These are phyloP conservation scores for Xenops minutus DNA, from an alignment of 2,797 vertebrate genomes.

Conservation along the genomic window DNA sequence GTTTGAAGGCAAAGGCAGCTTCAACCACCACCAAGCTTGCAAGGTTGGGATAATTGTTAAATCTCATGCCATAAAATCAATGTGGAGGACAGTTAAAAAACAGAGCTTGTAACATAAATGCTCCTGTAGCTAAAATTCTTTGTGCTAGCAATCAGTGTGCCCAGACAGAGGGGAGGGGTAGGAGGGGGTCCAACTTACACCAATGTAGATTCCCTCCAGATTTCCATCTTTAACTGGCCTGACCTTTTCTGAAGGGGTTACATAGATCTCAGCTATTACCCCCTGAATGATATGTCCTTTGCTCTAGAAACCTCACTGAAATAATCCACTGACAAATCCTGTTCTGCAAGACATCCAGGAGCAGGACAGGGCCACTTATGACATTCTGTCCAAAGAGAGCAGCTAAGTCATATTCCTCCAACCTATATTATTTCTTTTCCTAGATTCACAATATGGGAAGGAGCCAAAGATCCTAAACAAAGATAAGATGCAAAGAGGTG, in stretches of 20 bases:
- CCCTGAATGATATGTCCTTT: slow-evolving; percentile 13
- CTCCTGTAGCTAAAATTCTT: background rate
- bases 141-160: background rate
- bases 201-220: slow-evolving; percentile 14
- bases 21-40: background rate
- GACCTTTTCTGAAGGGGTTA: slow-evolving; percentile 45
- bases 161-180: background rate
- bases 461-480: slow-evolving; percentile 35
- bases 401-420: background rate
- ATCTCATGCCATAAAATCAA: background rate
- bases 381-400: background rate
- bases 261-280: slow-evolving; percentile 50
- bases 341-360: background rate
- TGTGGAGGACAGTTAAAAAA: background rate
- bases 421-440: background rate
- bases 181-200: background rate
- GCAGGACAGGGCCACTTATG: background rate
- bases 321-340: background rate
- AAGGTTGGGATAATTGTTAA: background rate
- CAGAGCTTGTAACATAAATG: background rate
- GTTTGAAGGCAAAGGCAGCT: background rate
- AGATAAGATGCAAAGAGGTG: slow-evolving; percentile 47
- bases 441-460: background rate
- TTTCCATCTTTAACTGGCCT: background rate
- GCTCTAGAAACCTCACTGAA: slow-evolving; percentile 21